Base-by-base conservation (phyloP, 2,888 invertebrate genomes). In the Folsomia candida region DNA sequence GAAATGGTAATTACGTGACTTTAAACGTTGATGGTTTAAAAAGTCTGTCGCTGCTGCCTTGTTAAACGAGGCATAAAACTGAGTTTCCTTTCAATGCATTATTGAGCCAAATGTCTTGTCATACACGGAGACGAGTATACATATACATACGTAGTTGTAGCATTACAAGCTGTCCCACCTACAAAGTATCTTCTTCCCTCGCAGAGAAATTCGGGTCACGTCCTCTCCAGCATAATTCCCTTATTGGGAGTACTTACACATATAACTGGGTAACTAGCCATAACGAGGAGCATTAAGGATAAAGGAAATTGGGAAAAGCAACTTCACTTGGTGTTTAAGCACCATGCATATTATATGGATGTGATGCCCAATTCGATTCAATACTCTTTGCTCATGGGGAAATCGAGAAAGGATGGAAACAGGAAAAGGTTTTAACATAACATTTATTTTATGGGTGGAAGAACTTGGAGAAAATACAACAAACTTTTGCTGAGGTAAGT, bases 231-330 rank as follows among this genome's bases (percentile, higher is more conserved):
- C 14, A 37, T 37, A 37, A 37, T 37, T 37, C 37, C 6, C 37
- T 37, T 37, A 37, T 37, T 37, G 37, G 59, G 14, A 65, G 54
- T 65, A 65, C 27, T 66, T 51, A 60, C 66, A 65, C 70, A 66
- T n/a, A n/a, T 70, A 37, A 62, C 20, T 11, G 67, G 24, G 63
- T 68, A 71, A 71, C 61, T 68, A 64, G 59, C 71, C 71, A 63
- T 68, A 71, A 51, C 67, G 25, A 24, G 22, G 27, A 1, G 20
- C 65, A 69, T 70, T 70, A 66, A 3, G 29, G n/a, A 28, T 27
- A 27, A 25, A 60, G 3, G 60, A 29, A 61, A 61, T 61, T 59
- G 59, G 59, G 57, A 59, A 59, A 61, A n/a, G n/a, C 18, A 54
- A 54, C 4, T 18, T 54, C 54, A 54, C 54, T 20, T 54, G 18